Conservation (phyloP, 2,797 vertebrate species). For the Crocidura indochinensis region DNA sequence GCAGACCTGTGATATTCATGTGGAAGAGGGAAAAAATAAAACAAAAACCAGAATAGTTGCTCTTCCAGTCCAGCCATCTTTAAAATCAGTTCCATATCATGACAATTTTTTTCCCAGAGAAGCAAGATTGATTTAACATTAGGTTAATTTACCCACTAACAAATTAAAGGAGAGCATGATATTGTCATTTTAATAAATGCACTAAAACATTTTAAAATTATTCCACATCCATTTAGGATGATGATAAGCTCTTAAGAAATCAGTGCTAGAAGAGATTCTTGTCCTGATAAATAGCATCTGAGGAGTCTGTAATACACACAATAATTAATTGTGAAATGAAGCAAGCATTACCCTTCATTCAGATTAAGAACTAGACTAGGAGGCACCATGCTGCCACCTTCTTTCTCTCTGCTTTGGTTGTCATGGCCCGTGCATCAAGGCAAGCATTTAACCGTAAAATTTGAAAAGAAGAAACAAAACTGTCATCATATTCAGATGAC, state of each 20-base stretch:
- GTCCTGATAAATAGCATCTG: neutral
- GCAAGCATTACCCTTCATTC: neutral
- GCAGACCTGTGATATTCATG: neutral
- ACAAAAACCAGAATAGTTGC: neutral
- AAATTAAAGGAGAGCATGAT: neutral
- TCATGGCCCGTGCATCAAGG: neutral
- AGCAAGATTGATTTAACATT: constrained; percentile 3
- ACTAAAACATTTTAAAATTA: neutral
- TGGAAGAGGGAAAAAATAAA: neutral
- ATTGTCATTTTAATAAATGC: constrained; percentile 26
- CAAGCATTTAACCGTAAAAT: neutral
- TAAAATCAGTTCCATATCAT: constrained; percentile 30
- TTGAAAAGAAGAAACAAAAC: neutral
- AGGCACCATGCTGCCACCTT: neutral
- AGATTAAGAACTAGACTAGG: neutral
- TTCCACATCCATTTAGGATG: constrained; percentile 31
- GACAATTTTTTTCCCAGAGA: constrained; percentile 42
- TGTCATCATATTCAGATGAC: neutral
- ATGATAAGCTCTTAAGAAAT: neutral
- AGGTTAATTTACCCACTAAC: constrained; percentile 17
- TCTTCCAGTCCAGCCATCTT: neutral
- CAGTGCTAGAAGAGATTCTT: constrained; percentile 6
- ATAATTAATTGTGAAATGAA: neutral
- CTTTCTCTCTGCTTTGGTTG: neutral
- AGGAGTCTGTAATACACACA: neutral